phyloP scores from a whole-genome alignment of 1,140 invertebrate species.

The Neoseiulus cucumeris region DNA sequence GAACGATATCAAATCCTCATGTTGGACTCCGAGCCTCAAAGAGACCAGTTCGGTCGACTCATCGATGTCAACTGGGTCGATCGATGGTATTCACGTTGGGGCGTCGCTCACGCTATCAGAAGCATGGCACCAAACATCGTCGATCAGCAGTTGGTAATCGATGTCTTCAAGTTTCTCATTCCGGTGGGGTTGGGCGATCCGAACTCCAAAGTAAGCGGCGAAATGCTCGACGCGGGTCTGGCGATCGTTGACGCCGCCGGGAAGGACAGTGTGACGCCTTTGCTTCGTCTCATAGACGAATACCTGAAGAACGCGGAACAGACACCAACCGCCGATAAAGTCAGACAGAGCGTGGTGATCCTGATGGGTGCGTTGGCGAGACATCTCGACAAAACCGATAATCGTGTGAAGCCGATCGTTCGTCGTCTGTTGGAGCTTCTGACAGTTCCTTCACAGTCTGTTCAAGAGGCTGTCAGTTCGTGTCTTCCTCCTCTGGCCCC shows the following conservation, averaged over 20 bases:
- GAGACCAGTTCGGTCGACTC: constrained; percentile 78
- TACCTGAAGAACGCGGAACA: constrained; percentile 75
- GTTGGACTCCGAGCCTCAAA: constrained; percentile 15
- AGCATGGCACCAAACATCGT: constrained; percentile 49
- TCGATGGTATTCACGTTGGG: constrained; percentile 64
- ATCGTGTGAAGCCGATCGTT: constrained; percentile 77
- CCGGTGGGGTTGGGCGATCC: constrained; percentile 65
- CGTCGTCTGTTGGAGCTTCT: constrained; percentile 68
- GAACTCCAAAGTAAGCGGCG: constrained; percentile 51
- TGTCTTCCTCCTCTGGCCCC: constrained; percentile 82
- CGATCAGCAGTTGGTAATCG: constrained; percentile 39
- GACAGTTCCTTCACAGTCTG: constrained; percentile 88
- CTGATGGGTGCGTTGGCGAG: constrained; percentile 86
- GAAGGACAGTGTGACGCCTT: constrained; percentile 34
- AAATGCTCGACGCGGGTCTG: constrained; percentile 84
- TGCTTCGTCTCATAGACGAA: constrained; percentile 49
- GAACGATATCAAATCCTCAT: constrained; percentile 50
- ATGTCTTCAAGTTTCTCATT: constrained; percentile 57
- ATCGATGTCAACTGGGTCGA: constrained; percentile 50
- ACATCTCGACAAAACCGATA: constrained; percentile 76
- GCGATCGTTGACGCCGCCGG: constrained; percentile 75
- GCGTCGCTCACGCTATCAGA: constrained; percentile 57
- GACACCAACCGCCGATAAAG: constrained; percentile 69
- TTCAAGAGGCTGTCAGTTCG: constrained; percentile 92
- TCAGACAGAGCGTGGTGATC: constrained; percentile 84